Percentiles rank a stretch among this genome's conserved stretches.
Evolutionary conservation across 2,888 invertebrate species (phyloP).

Genomic region (Standfussiana lucernea): DNA sequence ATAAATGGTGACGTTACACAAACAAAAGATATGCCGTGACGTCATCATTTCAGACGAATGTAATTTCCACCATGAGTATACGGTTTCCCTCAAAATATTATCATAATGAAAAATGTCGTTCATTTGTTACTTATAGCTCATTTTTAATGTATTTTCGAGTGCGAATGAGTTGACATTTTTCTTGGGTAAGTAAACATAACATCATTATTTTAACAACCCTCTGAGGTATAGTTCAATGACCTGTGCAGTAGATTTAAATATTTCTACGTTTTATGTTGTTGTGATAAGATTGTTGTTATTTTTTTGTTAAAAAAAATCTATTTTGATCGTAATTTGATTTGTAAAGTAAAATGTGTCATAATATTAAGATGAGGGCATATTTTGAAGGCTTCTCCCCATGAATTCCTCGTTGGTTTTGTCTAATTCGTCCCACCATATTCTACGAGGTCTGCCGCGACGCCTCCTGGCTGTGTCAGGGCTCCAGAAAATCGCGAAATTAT

Average conservation of each 20-base stretch:
- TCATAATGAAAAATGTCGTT: conserved; percentile 21
- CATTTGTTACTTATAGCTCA: conserved; percentile 28
- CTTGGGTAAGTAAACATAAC: conserved; percentile 10
- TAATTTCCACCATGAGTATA: conserved; percentile 34
- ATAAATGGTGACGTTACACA: conserved; percentile 6
- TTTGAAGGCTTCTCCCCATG: background rate
- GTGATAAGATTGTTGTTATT: background rate
- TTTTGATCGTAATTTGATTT: background rate
- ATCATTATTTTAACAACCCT: conserved; percentile 2
- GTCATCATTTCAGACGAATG: conserved; percentile 38
- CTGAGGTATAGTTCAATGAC: conserved; percentile 5
- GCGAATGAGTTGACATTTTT: conserved; percentile 36
- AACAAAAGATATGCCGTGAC: conserved; percentile 28
- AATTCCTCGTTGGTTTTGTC: background rate
- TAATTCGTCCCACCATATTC: background rate
- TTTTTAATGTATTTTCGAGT: conserved; percentile 41
- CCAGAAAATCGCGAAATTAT: background rate
- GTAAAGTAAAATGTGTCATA: background rate
- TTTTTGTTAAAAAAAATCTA: background rate
- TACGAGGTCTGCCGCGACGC: background rate
- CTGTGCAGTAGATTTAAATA: background rate
- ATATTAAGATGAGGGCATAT: background rate
- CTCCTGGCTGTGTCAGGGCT: background rate
- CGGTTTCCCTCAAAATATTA: conserved; percentile 33
- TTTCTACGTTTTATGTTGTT: background rate